Conservation (phyloP, 2,797 vertebrate genomes). For the Tokudaia muenninki region DNA sequence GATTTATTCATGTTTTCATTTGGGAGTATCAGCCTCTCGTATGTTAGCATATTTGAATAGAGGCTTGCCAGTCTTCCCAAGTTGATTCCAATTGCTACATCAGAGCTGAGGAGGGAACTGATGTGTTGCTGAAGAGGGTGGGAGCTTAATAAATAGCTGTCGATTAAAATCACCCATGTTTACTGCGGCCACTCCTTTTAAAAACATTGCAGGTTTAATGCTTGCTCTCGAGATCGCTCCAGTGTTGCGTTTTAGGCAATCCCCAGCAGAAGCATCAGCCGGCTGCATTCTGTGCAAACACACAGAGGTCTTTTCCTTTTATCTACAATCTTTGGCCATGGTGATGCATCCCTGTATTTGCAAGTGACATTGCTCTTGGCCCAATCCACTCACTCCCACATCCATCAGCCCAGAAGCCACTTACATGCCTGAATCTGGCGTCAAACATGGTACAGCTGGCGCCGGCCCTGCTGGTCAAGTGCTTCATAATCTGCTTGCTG, state of each 20-base stretch:
- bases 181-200: neutral
- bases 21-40: neutral
- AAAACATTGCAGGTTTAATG: accelerated
- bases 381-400: neutral
- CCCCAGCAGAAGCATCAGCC: too few relatives aligned
- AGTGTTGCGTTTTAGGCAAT: accelerated
- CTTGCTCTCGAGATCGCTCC: accelerated
- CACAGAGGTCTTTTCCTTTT: neutral
- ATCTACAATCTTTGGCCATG: neutral
- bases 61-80: neutral
- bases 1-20: neutral
- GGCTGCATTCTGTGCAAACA: neutral
- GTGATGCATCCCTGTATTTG: neutral
- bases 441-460: constrained; percentile 91
- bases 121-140: accelerated
- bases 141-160: neutral
- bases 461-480: constrained; percentile 92
- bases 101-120: neutral
- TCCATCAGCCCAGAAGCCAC: neutral
- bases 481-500: constrained; percentile 94
- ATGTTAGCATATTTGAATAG: neutral
- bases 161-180: neutral
- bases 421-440: constrained; percentile 94
- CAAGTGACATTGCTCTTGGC: neutral
- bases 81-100: neutral